Evolutionary conservation across 30 jellyfish, hydroid and myxozoan species (phyloP).

Genomic region (Phacellophora camtschatica): DNA sequence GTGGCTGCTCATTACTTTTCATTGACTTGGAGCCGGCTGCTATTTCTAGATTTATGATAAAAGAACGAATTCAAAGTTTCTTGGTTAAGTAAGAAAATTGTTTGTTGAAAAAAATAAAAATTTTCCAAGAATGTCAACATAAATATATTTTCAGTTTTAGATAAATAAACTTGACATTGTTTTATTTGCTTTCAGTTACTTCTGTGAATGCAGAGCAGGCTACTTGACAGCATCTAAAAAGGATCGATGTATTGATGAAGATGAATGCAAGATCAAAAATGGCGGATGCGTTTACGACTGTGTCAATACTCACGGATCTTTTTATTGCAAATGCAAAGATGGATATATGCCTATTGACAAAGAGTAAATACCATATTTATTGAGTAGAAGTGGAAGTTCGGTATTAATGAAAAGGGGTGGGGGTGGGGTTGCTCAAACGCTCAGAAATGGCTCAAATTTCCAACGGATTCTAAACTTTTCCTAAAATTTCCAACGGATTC

Average conservation of each 20-base stretch:
- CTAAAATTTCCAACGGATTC: too few species aligned
- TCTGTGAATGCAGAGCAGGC: constrained; percentile 78
- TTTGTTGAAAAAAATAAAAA: too few species aligned
- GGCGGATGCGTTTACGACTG: constrained; percentile 85
- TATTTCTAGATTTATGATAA: too few species aligned
- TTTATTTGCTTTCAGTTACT: constrained; percentile 48
- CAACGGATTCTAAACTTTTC: too few species aligned
- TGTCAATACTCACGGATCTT: constrained; percentile 61
- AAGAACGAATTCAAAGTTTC: too few species aligned
- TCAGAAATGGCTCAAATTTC: too few species aligned
- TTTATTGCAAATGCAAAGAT: constrained; percentile 58
- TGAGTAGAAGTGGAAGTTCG: too few species aligned
- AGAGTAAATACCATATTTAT: neutral
- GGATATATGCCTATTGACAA: constrained; percentile 56
- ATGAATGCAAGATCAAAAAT: constrained; percentile 62
- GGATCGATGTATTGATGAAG: constrained; percentile 62
- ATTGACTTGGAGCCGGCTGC: too few species aligned
- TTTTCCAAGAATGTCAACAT: too few species aligned
- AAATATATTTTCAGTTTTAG: too few species aligned
- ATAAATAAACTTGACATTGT: neutral
- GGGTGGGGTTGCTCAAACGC: neutral
- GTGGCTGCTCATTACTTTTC: neutral
- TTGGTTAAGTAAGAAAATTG: too few species aligned
- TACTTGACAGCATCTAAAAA: constrained; percentile 13
- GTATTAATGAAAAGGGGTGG: too few species aligned